Conservation (phyloP, 2,888 invertebrate species). For the Hypomecis punctinalis region DNA sequence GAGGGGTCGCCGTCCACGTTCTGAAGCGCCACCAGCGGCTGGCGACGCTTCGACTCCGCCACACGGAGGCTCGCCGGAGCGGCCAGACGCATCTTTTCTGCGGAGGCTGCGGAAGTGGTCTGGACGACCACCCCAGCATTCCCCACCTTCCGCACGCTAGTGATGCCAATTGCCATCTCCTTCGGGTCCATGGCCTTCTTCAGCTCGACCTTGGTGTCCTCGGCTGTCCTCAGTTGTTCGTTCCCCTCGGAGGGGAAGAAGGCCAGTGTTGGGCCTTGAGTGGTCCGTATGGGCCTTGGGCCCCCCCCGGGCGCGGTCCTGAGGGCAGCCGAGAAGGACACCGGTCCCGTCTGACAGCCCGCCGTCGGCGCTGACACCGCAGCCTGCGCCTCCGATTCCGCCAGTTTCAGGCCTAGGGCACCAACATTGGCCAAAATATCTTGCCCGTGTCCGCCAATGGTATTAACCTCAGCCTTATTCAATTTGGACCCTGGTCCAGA, state of each 20-base stretch:
- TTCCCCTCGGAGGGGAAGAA: slow-evolving; percentile 6
- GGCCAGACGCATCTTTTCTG: slow-evolving; percentile 13
- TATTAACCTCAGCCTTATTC: too few relatives aligned
- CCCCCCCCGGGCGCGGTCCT: neutral
- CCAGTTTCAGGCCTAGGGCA: too few relatives aligned
- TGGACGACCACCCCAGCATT: slow-evolving; percentile 12
- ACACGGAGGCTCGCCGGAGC: slow-evolving; percentile 9
- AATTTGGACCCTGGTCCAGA: too few relatives aligned
- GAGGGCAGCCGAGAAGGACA: too few relatives aligned
- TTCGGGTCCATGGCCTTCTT: neutral
- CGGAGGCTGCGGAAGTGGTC: slow-evolving; percentile 10
- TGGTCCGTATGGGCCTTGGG: neutral
- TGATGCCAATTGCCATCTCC: slow-evolving; percentile 6
- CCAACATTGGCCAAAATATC: too few relatives aligned
- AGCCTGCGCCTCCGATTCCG: too few relatives aligned
- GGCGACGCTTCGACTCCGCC: slow-evolving; percentile 8
- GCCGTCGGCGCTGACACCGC: too few relatives aligned
- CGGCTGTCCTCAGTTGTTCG: slow-evolving; percentile 2
- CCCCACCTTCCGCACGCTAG: neutral
- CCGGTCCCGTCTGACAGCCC: too few relatives aligned
- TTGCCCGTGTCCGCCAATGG: too few relatives aligned
- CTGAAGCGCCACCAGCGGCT: slow-evolving; percentile 4
- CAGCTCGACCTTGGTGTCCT: slow-evolving; percentile 9
- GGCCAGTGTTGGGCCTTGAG: slow-evolving; percentile 8
- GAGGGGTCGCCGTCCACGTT: slow-evolving; percentile 19